Percentiles rank a stretch among this genome's conserved stretches.
These are phyloP conservation scores for Rutilus rutilus DNA, from an alignment of 2,113 vertebrate species.

Conservation along the genomic window DNA sequence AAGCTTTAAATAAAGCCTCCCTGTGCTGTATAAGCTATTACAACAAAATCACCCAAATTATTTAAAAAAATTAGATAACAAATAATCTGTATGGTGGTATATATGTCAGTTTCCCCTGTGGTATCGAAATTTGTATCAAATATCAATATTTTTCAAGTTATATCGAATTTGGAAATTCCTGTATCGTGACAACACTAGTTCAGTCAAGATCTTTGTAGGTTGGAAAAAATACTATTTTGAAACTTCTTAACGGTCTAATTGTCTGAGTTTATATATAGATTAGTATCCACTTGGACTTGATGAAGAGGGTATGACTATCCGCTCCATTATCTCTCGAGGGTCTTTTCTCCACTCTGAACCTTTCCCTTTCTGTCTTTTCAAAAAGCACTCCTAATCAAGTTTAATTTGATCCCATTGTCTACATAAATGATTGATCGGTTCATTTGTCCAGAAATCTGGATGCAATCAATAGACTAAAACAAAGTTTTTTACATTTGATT, in stretches of 20 bases:
- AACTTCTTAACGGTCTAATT: background rate
- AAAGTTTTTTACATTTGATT: slow-evolving; percentile 2
- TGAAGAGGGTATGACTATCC: slow-evolving; percentile 19
- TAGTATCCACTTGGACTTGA: slow-evolving; percentile 31
- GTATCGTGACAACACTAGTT: background rate
- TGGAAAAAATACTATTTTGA: slow-evolving; percentile 12
- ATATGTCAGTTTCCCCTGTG: too few relatives aligned
- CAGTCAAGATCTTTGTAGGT: background rate
- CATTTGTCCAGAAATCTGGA: background rate
- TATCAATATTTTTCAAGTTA: too few relatives aligned
- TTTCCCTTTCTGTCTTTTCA: slow-evolving; percentile 9
- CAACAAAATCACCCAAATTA: too few relatives aligned
- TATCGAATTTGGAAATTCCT: too few relatives aligned
- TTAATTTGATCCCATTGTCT: slow-evolving; percentile 14
- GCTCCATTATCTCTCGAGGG: slow-evolving; percentile 16
- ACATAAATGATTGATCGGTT: slow-evolving; percentile 2
- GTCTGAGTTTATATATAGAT: background rate
- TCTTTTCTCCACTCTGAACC: background rate
- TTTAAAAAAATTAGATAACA: too few relatives aligned
- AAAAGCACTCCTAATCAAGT: slow-evolving; percentile 32
- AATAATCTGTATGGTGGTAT: too few relatives aligned
- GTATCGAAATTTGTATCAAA: too few relatives aligned
- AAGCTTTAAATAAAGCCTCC: too few relatives aligned
- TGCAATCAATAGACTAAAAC: background rate
- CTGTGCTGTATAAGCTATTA: too few relatives aligned